phyloP scores from a whole-genome alignment of 1,140 invertebrate genomes.

The Pseudomyrmex sp. region DNA sequence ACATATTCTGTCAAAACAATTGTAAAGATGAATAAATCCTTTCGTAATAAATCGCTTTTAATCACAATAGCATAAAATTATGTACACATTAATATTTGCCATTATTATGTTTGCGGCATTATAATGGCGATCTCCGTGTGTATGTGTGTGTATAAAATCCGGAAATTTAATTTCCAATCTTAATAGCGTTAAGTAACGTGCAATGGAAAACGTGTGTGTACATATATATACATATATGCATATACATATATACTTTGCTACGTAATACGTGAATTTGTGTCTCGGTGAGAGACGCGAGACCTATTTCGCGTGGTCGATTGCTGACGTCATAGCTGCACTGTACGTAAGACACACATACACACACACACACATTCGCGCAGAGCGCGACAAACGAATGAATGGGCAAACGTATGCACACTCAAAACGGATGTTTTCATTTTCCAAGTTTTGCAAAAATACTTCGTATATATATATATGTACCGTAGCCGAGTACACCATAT shows the following conservation, averaged over 20 bases:
- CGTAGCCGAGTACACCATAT: not conserved
- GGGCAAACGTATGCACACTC: not conserved
- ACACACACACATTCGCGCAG: not conserved
- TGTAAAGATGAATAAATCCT: not conserved
- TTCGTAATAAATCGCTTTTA: not conserved
- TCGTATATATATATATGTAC: no score
- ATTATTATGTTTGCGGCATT: not conserved
- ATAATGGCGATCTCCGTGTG: not conserved
- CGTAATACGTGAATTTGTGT: conserved; percentile 52
- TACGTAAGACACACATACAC: not conserved
- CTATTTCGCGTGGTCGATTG: conserved; percentile 59
- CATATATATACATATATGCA: not conserved
- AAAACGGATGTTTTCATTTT: conserved; percentile 38
- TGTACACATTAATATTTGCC: not conserved
- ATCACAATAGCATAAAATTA: not conserved
- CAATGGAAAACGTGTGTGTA: not conserved
- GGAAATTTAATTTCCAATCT: conserved; percentile 21
- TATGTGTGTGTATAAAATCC: not conserved
- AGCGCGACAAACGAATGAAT: conserved; percentile 31
- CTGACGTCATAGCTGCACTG: conserved; percentile 43
- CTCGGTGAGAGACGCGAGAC: conserved; percentile 50
- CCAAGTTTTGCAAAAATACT: conserved; percentile 25
- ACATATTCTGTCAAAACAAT: not conserved
- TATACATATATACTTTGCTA: conserved; percentile 24
- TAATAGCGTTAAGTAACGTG: not conserved